Evolutionary conservation across 2,797 vertebrate genomes (phyloP).

Genomic region (Sebastes vulpes): DNA sequence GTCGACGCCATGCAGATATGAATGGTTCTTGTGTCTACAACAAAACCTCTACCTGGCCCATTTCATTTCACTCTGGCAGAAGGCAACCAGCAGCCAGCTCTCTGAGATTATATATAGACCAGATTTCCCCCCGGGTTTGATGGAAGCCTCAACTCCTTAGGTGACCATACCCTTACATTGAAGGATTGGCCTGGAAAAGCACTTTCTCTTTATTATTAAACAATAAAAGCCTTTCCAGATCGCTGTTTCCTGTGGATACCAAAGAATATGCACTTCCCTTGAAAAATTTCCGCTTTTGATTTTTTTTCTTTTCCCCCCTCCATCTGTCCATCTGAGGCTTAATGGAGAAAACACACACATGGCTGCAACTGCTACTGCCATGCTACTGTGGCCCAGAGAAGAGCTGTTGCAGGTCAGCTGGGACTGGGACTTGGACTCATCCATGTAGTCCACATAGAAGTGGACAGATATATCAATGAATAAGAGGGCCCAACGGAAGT

Average conservation of each 20-base stretch:
- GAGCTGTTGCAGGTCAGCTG: conserved; percentile 22
- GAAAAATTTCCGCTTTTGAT: conserved; percentile 10
- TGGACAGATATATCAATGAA: neutral
- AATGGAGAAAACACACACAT: conserved; percentile 68
- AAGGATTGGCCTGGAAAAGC: conserved; percentile 55
- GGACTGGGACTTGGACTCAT: neutral
- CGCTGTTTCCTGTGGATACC: conserved; percentile 46
- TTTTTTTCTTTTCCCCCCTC: neutral
- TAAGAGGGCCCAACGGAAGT: neutral
- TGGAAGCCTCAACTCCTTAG: conserved; percentile 15
- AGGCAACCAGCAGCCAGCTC: neutral
- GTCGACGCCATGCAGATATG: conserved; percentile 18
- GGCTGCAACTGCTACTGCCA: conserved; percentile 14
- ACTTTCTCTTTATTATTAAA: conserved; percentile 58
- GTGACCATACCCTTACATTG: conserved; percentile 14
- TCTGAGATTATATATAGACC: conserved; percentile 32
- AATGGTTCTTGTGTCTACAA: conserved; percentile 6
- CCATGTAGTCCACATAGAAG: neutral
- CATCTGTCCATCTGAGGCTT: conserved; percentile 39
- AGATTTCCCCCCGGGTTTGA: conserved; percentile 12
- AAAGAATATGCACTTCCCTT: conserved; percentile 32
- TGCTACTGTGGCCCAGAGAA: conserved; percentile 20
- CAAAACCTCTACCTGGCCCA: conserved; percentile 22
- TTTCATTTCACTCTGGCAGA: conserved; percentile 11
- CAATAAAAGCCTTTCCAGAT: conserved; percentile 50